Evolutionary conservation across 2,113 vertebrate species (phyloP).

Genomic region (Hydrolagus affinis): DNA sequence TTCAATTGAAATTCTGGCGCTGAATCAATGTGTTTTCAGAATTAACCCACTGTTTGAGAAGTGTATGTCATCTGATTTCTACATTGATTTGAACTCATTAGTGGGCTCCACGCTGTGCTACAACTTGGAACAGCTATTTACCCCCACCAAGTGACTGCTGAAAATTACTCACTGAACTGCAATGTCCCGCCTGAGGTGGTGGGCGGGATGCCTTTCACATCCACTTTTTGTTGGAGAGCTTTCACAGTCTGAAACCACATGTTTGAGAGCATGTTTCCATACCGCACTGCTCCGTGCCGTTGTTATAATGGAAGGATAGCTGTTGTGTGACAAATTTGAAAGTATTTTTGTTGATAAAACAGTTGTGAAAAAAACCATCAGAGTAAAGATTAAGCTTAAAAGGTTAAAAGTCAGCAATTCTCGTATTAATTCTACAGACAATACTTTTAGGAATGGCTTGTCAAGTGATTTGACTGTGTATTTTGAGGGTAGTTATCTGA

Average conservation of each 20-base stretch:
- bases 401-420: no score
- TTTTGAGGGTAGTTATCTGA: no score
- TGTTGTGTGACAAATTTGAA: no score
- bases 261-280: neutral
- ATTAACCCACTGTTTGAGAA: slow-evolving; percentile 53
- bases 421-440: no score
- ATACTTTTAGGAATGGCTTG: no score
- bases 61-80: slow-evolving; percentile 47
- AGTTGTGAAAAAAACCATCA: no score
- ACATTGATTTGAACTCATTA: slow-evolving; percentile 39
- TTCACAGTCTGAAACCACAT: slow-evolving; percentile 14
- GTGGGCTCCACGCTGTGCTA: neutral
- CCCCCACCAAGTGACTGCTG: neutral
- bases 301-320: no score
- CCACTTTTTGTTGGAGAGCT: neutral
- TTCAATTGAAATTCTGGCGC: slow-evolving; percentile 50
- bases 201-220: no score
- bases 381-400: no score
- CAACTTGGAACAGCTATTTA: neutral
- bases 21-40: slow-evolving; percentile 58
- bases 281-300: no score
- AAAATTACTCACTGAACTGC: neutral
- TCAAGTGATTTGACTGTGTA: no score
- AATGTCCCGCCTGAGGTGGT: neutral
- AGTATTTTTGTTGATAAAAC: no score